Conservation (phyloP, 2,797 vertebrate genomes). For the Hyperoplus immaculatus region DNA sequence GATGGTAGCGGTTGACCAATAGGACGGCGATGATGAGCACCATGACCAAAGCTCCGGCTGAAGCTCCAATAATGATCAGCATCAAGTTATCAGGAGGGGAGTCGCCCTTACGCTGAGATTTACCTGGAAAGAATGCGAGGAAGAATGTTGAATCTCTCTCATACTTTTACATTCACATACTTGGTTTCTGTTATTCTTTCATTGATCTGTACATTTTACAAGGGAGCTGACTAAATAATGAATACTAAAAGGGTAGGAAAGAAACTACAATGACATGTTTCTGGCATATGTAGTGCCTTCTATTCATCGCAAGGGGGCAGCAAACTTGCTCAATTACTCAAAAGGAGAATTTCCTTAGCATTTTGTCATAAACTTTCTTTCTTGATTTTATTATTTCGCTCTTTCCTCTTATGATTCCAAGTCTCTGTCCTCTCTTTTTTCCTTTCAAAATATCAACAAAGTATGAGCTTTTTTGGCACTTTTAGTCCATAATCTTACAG, state of each 20-base stretch:
- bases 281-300: background rate
- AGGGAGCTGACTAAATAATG: too few species aligned
- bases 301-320: constrained; percentile 68
- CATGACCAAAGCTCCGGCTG: constrained; percentile 84
- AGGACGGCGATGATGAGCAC: constrained; percentile 86
- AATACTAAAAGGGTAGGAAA: background rate
- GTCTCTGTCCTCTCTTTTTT: background rate
- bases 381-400: too few species aligned
- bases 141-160: background rate
- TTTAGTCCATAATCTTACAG: too few species aligned
- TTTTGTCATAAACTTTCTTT: background rate
- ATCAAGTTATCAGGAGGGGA: constrained; percentile 75
- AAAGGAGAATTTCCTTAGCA: background rate
- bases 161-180: background rate
- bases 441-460: constrained; percentile 8
- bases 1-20: constrained; percentile 88
- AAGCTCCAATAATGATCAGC: constrained; percentile 85
- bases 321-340: constrained; percentile 28
- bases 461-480: background rate
- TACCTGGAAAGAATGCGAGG: constrained; percentile 30
- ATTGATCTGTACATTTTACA: too few species aligned
- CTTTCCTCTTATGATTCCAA: background rate
- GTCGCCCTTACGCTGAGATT: accelerated
- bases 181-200: too few species aligned
- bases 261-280: background rate